phyloP scores from a whole-genome alignment of 2,888 invertebrate genomes.

The Eupithecia centaureata region DNA sequence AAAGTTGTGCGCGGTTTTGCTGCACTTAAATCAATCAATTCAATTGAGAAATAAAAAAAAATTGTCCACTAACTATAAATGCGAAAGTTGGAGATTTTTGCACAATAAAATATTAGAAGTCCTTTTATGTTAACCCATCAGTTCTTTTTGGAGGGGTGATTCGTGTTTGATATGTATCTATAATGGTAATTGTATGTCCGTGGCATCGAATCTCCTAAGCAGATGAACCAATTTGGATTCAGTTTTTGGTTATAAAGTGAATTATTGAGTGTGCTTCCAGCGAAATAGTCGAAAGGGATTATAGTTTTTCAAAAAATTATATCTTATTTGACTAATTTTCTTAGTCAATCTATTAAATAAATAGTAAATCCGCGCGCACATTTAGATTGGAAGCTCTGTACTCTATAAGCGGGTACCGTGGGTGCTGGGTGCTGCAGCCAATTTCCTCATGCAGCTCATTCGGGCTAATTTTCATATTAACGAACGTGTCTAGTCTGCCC shows the following conservation, averaged over 20 bases:
- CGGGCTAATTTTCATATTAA: conserved; percentile 62
- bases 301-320: no score
- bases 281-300: no score
- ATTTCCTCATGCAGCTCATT: conserved; percentile 49
- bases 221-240: background rate
- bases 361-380: background rate
- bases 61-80: no score
- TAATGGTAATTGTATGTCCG: background rate
- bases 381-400: background rate
- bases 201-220: background rate
- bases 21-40: no score
- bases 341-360: background rate
- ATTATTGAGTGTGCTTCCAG: background rate
- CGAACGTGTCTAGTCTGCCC: conserved; percentile 49
- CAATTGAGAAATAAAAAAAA: no score
- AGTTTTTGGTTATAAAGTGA: background rate
- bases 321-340: background rate
- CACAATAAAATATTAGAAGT: background rate
- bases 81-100: no score
- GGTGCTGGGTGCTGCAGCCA: conserved; percentile 31
- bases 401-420: conserved; percentile 23
- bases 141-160: background rate
- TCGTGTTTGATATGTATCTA: background rate
- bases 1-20: background rate
- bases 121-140: background rate